These are phyloP conservation scores for Pyrrhosoma nymphula DNA, from an alignment of 2,888 invertebrate genomes.

Conservation along the genomic window DNA sequence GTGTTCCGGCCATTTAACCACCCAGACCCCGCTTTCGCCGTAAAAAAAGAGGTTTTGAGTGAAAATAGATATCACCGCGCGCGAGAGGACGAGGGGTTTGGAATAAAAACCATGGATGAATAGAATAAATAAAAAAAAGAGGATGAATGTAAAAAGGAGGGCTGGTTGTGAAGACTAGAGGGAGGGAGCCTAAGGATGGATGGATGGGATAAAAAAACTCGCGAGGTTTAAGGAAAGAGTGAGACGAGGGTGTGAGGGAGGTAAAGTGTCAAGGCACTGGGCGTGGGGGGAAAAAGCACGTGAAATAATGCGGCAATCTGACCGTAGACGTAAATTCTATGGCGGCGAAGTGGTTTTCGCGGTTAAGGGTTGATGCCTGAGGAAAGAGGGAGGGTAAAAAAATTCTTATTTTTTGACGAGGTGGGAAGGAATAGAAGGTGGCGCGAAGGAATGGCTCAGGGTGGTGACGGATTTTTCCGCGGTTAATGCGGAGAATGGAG, in stretches of 20 bases:
- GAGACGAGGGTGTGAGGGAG: neutral
- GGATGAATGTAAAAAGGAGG: neutral
- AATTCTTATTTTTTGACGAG: neutral
- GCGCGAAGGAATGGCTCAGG: neutral
- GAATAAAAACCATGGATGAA: too few species aligned
- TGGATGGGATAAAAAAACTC: neutral
- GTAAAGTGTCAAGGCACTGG: neutral
- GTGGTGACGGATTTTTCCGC: neutral
- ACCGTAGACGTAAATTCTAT: slow-evolving; percentile 19
- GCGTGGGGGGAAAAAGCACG: neutral
- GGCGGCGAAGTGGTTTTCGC: slow-evolving; percentile 14
- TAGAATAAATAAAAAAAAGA: too few species aligned
- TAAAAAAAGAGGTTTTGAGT: neutral
- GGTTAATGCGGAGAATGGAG: neutral
- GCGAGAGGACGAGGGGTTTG: neutral
- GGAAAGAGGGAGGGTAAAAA: neutral
- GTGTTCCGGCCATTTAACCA: neutral
- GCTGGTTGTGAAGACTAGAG: neutral
- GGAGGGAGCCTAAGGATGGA: neutral
- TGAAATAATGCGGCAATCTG: slow-evolving; percentile 26
- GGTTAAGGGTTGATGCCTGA: neutral
- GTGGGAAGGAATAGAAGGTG: neutral
- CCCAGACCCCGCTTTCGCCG: neutral
- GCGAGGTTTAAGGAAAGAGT: neutral
- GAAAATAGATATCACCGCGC: neutral